Percentiles rank a stretch among this genome's conserved stretches.
phyloP scores from a whole-genome alignment of 2,888 invertebrate genomes.

The Gerris lacustris region DNA sequence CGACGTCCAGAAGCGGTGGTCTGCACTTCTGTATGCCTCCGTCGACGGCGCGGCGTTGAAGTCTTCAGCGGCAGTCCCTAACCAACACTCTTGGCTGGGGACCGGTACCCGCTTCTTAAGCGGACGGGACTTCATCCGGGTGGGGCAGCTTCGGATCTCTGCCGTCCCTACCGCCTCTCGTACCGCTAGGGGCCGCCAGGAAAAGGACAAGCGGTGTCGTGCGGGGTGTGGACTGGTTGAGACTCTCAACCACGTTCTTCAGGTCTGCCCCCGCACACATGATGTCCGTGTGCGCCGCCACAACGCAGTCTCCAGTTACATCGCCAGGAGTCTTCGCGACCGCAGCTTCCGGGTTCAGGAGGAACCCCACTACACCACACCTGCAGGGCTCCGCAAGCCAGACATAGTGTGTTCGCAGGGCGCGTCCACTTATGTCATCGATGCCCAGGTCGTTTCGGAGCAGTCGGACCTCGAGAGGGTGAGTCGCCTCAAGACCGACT shows the following conservation, averaged over 20 bases:
- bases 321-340: background rate
- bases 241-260: conserved; percentile 34
- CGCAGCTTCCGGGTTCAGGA: background rate
- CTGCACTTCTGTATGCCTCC: background rate
- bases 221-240: conserved; percentile 33
- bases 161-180: conserved; percentile 32
- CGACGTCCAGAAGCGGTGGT: no score
- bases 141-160: conserved; percentile 30
- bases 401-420: background rate
- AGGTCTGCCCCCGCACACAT: conserved; percentile 34
- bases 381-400: background rate
- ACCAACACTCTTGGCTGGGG: conserved; percentile 1
- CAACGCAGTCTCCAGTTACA: conserved; percentile 6
- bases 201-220: conserved; percentile 28
- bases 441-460: conserved; percentile 4
- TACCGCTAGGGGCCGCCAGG: conserved; percentile 28
- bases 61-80: background rate
- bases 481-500: background rate
- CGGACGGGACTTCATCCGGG: background rate
- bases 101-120: background rate
- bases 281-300: conserved; percentile 34
- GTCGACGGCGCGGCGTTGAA: background rate
- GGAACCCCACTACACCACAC: background rate
- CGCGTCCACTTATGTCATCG: background rate
- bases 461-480: background rate